Evolutionary conservation across 1,140 invertebrate species (phyloP).

Genomic region (Glossosoma conforme): DNA sequence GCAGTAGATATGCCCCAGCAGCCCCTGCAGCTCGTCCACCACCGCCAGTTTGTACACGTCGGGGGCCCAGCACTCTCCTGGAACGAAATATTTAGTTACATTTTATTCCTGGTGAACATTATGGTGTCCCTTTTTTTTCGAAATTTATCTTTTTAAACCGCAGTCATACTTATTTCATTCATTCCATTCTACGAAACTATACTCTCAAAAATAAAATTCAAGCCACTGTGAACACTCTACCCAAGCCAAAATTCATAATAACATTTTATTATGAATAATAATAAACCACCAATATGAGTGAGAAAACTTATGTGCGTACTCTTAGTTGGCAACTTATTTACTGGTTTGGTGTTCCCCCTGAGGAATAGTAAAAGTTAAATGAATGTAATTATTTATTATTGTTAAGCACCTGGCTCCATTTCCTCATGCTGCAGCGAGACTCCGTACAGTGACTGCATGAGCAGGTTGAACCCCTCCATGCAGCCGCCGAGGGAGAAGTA

Average conservation of each 20-base stretch:
- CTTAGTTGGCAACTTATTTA: no score
- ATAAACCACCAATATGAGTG: no score
- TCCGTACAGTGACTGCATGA: constrained; percentile 77
- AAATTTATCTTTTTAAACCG: not conserved
- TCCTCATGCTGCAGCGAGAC: constrained; percentile 69
- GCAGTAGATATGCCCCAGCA: constrained; percentile 94
- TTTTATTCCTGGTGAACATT: not conserved
- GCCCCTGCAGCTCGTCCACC: constrained; percentile 67
- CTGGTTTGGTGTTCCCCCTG: no score
- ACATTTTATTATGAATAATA: no score
- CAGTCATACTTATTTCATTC: not conserved
- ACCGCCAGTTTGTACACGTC: constrained; percentile 89
- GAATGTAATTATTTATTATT: no score
- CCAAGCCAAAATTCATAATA: no score
- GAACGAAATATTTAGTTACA: constrained; percentile 9
- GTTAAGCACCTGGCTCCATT: constrained; percentile 49
- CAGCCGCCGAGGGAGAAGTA: constrained; percentile 93
- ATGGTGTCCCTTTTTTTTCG: not conserved
- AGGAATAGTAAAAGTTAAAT: no score
- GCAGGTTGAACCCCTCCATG: constrained; percentile 90
- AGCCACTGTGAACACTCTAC: no score
- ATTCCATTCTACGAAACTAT: no score
- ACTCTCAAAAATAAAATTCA: no score
- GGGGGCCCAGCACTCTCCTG: constrained; percentile 78
- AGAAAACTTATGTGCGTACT: no score